Conservation (phyloP, 2,113 vertebrate genomes). For the Tupaia chinensis region DNA sequence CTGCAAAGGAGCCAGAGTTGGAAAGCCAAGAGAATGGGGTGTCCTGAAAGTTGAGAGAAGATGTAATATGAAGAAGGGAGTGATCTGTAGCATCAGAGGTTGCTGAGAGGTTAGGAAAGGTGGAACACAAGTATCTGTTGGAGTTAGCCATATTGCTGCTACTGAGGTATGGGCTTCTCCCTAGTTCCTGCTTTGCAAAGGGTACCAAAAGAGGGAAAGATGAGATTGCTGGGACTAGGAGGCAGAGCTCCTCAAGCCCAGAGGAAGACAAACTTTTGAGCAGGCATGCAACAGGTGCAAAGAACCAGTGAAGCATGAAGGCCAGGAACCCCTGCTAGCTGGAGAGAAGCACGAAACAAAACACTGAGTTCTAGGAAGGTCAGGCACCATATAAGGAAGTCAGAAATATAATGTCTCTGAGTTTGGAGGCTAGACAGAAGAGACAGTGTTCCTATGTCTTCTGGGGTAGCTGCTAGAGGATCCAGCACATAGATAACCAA, state of each 20-base stretch:
- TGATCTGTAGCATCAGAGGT: background rate
- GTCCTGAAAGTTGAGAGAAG: background rate
- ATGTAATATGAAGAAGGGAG: background rate
- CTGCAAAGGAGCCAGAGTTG: background rate
- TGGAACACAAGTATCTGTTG: background rate
- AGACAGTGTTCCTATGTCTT: background rate
- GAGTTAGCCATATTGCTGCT: background rate
- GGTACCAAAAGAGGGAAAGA: background rate
- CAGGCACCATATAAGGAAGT: background rate
- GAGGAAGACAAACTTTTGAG: background rate
- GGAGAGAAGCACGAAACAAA: background rate
- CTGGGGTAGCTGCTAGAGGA: background rate
- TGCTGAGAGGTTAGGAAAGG: background rate
- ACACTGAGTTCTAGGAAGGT: background rate
- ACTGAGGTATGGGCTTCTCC: background rate
- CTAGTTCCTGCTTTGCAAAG: background rate
- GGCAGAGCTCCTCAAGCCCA: background rate
- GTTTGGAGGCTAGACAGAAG: background rate
- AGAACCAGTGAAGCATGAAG: background rate
- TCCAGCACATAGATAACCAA: background rate
- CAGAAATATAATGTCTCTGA: background rate
- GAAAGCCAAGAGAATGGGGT: background rate
- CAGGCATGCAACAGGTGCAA: background rate
- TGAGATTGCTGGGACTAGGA: background rate
- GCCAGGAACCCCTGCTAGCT: background rate